Conservation (phyloP, 2,888 invertebrate species). For the Lycophotia porphyrea region DNA sequence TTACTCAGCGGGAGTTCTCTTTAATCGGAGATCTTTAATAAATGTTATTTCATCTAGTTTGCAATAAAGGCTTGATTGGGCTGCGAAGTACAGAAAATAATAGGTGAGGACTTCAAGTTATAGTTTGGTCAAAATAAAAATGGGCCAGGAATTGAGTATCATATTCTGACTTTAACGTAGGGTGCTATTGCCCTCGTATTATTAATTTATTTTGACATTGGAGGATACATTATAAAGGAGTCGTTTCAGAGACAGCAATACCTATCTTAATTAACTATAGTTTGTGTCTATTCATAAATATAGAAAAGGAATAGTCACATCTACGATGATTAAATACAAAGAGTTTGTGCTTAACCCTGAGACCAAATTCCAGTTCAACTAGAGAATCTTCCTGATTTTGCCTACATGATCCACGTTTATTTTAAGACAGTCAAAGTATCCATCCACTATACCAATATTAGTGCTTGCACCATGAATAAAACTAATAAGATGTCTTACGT, state of each 20-base stretch:
- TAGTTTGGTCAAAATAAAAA: not conserved
- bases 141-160: not conserved
- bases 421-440: not conserved
- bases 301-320: no score
- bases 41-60: constrained; percentile 47
- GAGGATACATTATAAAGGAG: no score
- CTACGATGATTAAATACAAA: no score
- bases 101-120: not conserved
- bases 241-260: no score
- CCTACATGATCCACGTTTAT: not conserved
- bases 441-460: not conserved
- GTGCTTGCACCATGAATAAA: not conserved
- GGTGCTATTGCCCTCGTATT: no score
- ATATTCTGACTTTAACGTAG: not conserved
- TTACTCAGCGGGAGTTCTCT: constrained; percentile 39
- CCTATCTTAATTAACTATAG: no score
- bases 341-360: no score
- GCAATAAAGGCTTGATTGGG: constrained; percentile 2
- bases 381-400: not conserved
- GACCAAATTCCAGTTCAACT: not conserved
- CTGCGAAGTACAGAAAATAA: not conserved
- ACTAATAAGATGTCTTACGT: not conserved
- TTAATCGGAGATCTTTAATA: constrained; percentile 44
- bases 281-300: no score
- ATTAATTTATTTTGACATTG: no score